Evolutionary conservation across 2,888 invertebrate species (phyloP).

Genomic region (Nasonovia ribisnigri): DNA sequence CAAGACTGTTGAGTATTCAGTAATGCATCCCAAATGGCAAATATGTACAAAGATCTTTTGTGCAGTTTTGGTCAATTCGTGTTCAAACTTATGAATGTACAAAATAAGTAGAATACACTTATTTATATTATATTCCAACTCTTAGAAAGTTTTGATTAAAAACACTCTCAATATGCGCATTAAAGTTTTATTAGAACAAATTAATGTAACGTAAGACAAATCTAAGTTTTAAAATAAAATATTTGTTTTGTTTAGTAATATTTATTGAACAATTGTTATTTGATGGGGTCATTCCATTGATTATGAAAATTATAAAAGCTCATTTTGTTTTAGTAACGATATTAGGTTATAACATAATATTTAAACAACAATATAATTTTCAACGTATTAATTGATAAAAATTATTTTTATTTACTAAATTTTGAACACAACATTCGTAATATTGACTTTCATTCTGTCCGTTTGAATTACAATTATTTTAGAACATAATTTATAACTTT

Average conservation of each 20-base stretch:
- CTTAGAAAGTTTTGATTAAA: constrained; percentile 35
- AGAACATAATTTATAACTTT: not conserved
- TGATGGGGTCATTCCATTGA: not conserved
- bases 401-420: not conserved
- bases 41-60: constrained; percentile 6
- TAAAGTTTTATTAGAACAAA: not conserved
- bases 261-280: not conserved
- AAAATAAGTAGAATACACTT: not conserved
- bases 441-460: not conserved
- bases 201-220: not conserved
- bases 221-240: not conserved
- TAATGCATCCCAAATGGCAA: constrained; percentile 4
- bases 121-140: not conserved
- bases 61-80: constrained; percentile 14
- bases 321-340: not conserved
- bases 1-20: not conserved
- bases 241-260: not conserved
- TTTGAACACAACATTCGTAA: not conserved
- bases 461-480: not conserved
- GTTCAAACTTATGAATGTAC: not conserved
- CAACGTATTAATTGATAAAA: not conserved
- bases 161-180: not conserved
- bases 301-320: not conserved
- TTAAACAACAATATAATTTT: not conserved
- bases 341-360: not conserved